phyloP scores from a whole-genome alignment of 2,797 vertebrate genomes.

The Podarcis lilfordi region DNA sequence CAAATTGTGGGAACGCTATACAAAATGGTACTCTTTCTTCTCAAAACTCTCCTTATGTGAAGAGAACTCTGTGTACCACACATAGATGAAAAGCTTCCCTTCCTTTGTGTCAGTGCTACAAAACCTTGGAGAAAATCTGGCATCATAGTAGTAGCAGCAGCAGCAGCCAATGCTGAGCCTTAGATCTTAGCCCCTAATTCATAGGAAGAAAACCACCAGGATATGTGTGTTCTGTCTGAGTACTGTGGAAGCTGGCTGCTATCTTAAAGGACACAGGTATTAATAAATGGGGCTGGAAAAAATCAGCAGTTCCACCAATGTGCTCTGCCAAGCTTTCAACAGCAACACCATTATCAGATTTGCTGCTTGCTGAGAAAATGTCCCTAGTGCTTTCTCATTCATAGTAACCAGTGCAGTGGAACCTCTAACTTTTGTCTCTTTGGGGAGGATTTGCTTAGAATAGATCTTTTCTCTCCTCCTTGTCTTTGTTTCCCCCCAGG shows the following conservation, averaged over 20 bases:
- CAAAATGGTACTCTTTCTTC: constrained; percentile 55
- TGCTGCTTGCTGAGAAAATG: constrained; percentile 44
- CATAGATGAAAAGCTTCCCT: constrained; percentile 39
- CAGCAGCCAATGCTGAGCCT: neutral
- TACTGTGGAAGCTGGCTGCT: neutral
- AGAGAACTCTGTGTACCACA: constrained; percentile 37
- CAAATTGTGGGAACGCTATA: constrained; percentile 28
- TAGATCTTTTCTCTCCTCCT: neutral
- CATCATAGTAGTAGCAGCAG: neutral
- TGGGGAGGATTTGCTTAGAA: constrained; percentile 27
- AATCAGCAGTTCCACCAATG: neutral
- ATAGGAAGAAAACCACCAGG: constrained; percentile 20
- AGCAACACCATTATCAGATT: constrained; percentile 2
- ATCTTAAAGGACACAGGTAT: constrained; percentile 14
- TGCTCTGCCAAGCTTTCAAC: constrained; percentile 24
- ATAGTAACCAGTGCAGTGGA: constrained; percentile 11
- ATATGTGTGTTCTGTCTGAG: neutral
- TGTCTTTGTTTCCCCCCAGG: constrained; percentile 17
- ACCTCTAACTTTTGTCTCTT: constrained; percentile 17
- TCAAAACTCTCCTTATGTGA: constrained; percentile 25
- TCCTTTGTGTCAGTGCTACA: neutral
- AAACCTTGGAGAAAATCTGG: constrained; percentile 31
- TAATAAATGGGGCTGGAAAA: constrained; percentile 12
- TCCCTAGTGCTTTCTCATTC: constrained; percentile 42
- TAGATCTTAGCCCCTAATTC: accelerated